Conservation (phyloP, 2,113 vertebrate species). For the Brachirus orientalis region DNA sequence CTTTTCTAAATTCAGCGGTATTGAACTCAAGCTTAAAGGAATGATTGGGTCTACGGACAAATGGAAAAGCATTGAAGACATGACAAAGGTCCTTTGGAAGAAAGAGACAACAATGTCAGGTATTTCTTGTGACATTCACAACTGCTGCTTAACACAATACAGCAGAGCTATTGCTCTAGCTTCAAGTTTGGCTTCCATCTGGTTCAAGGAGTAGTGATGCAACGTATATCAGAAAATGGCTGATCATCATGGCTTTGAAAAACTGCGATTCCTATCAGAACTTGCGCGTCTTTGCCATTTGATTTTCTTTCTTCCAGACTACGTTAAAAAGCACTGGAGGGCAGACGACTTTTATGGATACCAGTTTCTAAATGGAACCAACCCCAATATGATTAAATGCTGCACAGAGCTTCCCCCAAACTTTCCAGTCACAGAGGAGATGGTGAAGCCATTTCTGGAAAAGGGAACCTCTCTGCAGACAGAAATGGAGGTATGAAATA, state of each 20-base stretch:
- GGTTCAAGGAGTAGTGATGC: no score
- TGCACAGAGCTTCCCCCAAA: slow-evolving; percentile 87
- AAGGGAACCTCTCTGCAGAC: slow-evolving; percentile 82
- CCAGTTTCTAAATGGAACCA: slow-evolving; percentile 90
- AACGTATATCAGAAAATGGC: no score
- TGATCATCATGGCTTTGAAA: no score
- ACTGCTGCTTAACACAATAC: no score
- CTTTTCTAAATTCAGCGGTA: slow-evolving; percentile 30
- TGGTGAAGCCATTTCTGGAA: slow-evolving; percentile 85
- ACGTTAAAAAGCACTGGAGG: slow-evolving; percentile 79
- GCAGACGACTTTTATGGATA: slow-evolving; percentile 90
- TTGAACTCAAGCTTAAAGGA: no score
- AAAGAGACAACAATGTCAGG: slow-evolving; percentile 58
- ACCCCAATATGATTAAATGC: slow-evolving; percentile 86
- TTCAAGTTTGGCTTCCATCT: no score
- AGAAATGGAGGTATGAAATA: slow-evolving; percentile 84
- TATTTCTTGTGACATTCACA: slow-evolving; percentile 20
- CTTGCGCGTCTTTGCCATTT: background rate
- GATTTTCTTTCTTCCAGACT: slow-evolving; percentile 75
- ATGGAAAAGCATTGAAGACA: slow-evolving; percentile 49
- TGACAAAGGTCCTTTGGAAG: slow-evolving; percentile 44
- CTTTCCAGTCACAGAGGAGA: slow-evolving; percentile 87
- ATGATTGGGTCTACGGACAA: slow-evolving; percentile 28
- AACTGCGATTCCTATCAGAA: no score
- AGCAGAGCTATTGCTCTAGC: no score